phyloP scores from a whole-genome alignment of 2,797 vertebrate species.

The Prionace glauca region DNA sequence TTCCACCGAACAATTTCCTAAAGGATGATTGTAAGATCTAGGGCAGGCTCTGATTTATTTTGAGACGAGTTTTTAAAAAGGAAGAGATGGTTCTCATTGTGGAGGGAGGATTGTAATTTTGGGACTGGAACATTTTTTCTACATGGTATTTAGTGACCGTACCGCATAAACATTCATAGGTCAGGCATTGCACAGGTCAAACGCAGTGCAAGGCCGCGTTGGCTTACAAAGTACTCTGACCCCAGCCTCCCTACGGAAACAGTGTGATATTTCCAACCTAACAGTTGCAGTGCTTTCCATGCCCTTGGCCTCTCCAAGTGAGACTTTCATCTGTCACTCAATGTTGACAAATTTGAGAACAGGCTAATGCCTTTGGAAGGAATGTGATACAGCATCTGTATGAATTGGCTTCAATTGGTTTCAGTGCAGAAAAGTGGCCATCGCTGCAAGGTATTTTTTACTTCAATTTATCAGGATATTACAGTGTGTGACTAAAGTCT shows the following conservation, averaged over 20 bases:
- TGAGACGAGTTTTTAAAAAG: background rate
- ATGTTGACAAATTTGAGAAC: background rate
- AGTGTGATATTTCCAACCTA: background rate
- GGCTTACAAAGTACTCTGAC: conserved; percentile 27
- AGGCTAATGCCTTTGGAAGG: background rate
- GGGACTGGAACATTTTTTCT: background rate
- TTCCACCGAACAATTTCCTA: background rate
- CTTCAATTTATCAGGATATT: background rate
- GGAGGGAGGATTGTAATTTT: background rate
- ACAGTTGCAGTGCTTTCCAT: background rate
- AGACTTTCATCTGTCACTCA: background rate
- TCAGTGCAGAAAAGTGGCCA: background rate
- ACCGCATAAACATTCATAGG: background rate
- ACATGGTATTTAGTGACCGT: background rate
- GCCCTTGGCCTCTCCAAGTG: background rate
- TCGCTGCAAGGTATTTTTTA: background rate
- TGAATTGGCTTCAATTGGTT: background rate
- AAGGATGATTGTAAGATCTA: background rate
- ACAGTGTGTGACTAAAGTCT: background rate
- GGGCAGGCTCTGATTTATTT: background rate
- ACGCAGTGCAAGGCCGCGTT: conserved; percentile 20
- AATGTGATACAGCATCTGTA: background rate
- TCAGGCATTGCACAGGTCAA: background rate
- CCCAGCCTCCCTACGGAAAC: background rate
- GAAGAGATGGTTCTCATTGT: background rate